phyloP scores from a whole-genome alignment of 2,888 invertebrate species.

The Octonoba sinensis region DNA sequence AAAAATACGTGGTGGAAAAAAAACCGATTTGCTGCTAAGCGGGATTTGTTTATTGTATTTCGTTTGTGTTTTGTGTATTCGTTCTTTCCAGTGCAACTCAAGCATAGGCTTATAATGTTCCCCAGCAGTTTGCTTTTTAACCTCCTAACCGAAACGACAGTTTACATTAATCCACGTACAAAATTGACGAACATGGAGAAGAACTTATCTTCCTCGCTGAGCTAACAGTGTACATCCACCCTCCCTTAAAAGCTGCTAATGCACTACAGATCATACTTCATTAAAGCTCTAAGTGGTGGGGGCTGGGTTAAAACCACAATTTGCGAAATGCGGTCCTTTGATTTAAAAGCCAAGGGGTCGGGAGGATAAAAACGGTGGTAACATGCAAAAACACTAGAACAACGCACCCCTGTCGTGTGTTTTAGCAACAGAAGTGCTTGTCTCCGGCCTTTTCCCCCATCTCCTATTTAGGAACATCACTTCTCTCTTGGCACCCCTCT shows the following conservation, averaged over 20 bases:
- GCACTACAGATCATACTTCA: slow-evolving; percentile 38
- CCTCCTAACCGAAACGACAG: too few relatives aligned
- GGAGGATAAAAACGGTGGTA: slow-evolving; percentile 7
- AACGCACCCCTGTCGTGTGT: slow-evolving; percentile 21
- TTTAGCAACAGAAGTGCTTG: slow-evolving; percentile 1
- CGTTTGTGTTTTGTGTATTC: too few relatives aligned
- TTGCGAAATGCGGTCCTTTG: not conserved
- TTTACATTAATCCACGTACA: too few relatives aligned
- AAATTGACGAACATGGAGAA: too few relatives aligned
- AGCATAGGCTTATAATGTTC: too few relatives aligned
- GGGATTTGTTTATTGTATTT: too few relatives aligned
- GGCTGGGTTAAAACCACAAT: slow-evolving; percentile 13
- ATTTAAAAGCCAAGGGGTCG: slow-evolving; percentile 5
- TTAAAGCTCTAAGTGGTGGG: slow-evolving; percentile 44
- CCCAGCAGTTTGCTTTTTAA: too few relatives aligned
- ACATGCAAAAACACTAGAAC: slow-evolving; percentile 56
- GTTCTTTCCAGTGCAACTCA: too few relatives aligned
- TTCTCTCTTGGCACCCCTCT: slow-evolving; percentile 27
- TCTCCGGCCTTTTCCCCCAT: slow-evolving; percentile 5
- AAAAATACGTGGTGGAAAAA: too few relatives aligned
- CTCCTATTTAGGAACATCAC: slow-evolving; percentile 30
- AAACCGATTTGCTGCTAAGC: too few relatives aligned
- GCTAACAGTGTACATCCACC: not conserved
- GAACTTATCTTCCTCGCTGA: too few relatives aligned
- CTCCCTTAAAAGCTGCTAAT: slow-evolving; percentile 53